Evolutionary conservation across 2,888 invertebrate species (phyloP).

Genomic region (Minunthozetes semirufus): DNA sequence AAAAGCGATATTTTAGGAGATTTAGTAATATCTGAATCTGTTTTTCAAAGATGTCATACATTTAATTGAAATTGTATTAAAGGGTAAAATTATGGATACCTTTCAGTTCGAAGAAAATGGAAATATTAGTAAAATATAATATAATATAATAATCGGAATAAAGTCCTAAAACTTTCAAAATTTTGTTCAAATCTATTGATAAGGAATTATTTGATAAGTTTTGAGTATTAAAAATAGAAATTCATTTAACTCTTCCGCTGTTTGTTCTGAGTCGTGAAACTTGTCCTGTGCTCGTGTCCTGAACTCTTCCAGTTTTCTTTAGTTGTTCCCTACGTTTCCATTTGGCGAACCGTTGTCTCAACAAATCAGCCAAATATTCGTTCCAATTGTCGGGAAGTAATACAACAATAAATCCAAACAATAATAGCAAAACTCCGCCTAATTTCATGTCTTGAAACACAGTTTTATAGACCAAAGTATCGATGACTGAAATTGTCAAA

Average conservation of each 20-base stretch:
- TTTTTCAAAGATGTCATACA: too few species aligned
- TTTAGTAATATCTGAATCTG: too few species aligned
- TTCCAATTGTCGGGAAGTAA: conserved; percentile 96
- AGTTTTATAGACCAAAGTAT: conserved; percentile 74
- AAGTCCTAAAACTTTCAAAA: too few species aligned
- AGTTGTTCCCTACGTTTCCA: conserved; percentile 41
- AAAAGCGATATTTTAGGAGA: too few species aligned
- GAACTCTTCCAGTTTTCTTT: conserved; percentile 51
- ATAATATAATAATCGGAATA: too few species aligned
- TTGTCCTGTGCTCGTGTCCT: conserved; percentile 79
- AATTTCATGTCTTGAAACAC: conserved; percentile 89
- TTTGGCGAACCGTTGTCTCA: conserved; percentile 57
- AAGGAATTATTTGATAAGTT: too few species aligned
- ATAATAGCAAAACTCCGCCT: conserved; percentile 83
- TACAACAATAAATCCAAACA: conserved; percentile 82
- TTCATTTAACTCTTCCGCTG: conserved; percentile 78
- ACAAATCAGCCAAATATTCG: conserved; percentile 78
- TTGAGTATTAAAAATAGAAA: too few species aligned
- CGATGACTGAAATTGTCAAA: conserved; percentile 75
- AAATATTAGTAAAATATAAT: too few species aligned
- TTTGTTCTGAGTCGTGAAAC: conserved; percentile 85
- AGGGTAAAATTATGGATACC: too few species aligned
- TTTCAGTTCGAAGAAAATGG: too few species aligned
- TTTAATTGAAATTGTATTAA: too few species aligned
- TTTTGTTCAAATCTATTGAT: too few species aligned